These are phyloP conservation scores for Hephaestus fuliginosus DNA, from an alignment of 2,797 vertebrate species.

Conservation along the genomic window DNA sequence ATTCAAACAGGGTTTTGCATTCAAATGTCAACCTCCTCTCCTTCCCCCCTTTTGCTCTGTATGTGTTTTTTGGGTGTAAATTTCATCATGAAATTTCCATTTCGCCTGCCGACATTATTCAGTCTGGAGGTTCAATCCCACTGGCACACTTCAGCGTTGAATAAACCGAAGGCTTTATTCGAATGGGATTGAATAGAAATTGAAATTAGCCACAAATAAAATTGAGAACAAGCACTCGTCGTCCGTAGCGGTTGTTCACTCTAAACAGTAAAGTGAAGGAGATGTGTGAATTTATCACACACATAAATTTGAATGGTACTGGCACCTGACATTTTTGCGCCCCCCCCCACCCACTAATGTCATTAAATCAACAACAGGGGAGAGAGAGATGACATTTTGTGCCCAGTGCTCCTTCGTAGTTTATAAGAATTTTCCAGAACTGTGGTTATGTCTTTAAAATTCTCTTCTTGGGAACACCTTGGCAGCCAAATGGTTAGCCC, in stretches of 20 bases:
- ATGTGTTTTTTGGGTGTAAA: conserved; percentile 72
- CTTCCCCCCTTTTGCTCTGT: conserved; percentile 57
- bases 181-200: conserved; percentile 49
- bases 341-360: too few relatives aligned
- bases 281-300: not conserved
- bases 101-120: conserved; percentile 68
- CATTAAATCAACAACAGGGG: not conserved
- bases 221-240: conserved; percentile 16
- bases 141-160: conserved; percentile 46
- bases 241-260: not conserved
- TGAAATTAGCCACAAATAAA: conserved; percentile 30
- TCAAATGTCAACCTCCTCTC: conserved; percentile 77
- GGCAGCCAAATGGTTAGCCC: too few relatives aligned
- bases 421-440: not conserved
- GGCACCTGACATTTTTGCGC: too few relatives aligned
- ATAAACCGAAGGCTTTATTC: conserved; percentile 53
- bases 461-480: too few relatives aligned
- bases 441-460: too few relatives aligned
- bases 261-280: not conserved
- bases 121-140: conserved; percentile 60
- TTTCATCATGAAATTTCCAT: conserved; percentile 79
- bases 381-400: not conserved
- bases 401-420: not conserved
- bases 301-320: too few relatives aligned
- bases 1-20: conserved; percentile 72